Evolutionary conservation across 2,888 invertebrate species (phyloP), one percentile per base, ranked within the genome.

Genomic region (Ophion slaviceki): DNA sequence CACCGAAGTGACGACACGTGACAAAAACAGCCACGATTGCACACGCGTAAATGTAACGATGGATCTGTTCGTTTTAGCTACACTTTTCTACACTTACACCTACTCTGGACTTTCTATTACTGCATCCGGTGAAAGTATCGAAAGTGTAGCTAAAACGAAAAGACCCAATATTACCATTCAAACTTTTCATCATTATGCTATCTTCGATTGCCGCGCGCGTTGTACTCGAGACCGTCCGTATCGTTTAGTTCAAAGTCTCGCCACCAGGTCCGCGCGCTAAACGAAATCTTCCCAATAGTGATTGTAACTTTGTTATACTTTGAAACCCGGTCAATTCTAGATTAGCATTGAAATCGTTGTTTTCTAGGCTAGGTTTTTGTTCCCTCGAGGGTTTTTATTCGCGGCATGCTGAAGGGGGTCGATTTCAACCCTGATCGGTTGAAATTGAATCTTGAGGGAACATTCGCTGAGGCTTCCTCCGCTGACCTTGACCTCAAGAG

Each of bases 161-260:
- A 32, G 32, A 4, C 32, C 32, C 32, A 0, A 53, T 53, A 53
- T 53, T 17, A 17, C 17, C 53, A 17, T 20, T 45, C 2, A 20
- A 36, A 36, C 10, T 7, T 36, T 67, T 20, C 5, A 67, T n/a
- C 66, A 28, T 11, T 62, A 28, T 28, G 14, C 8, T 14, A 11
- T n/a, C 11, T 28, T 3, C 62, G 62, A 14, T 28, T 24, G 62
- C 4, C 11, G 28, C 28, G 28, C 11, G 24, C 36, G 17, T 28
- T 7, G 14, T 53, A 57, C 24, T n/a, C 8, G 57, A n/a, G 57
- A n/a, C n/a, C n/a, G 32, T 32, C 20, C 36, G 1, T 36, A 20
- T 36, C n/a, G 57, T 24, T 72, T 32, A 72, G 36, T 59, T 59
- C n/a, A 36, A 59, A 72, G 32, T 72, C 36, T 72, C 36, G 71